Base-by-base conservation (phyloP, 2,113 vertebrate genomes). In the Bothrops jararaca region DNA sequence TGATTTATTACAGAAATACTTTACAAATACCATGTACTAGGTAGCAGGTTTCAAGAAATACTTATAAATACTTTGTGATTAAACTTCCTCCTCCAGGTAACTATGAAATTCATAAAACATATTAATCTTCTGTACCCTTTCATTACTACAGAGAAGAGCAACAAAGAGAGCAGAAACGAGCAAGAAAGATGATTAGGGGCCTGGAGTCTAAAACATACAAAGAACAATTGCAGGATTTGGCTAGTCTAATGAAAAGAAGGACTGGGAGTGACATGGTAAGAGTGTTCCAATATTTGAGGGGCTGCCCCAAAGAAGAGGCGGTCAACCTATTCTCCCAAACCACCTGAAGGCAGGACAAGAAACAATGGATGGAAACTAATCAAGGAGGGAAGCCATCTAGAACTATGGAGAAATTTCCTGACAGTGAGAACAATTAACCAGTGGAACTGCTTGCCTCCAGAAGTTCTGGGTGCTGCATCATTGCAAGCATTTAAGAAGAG, bases 21-120 rank as follows among this genome's bases (percentile, higher is more conserved):
- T 86, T 96, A 96, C 90, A 95, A 58, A 56, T 34, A 94, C 88
- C 4, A 0, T 91, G 95, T 93, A 93, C 90, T 91, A 69, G 94
- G 50, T 92, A 86, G 95, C 90, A 96, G 45, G 26, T n/a, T 93
- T 93, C 58, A 52, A 93, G 54, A 96, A 48, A 93, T 85, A n/a
- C 57, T 92, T 39, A 92, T 69, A 96, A 94, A 22, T 92, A 94
- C 86, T 94, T 24, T 88, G 54, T 92, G 89, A 93, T 90, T 88
- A 90, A 91, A 8, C 60, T 39, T 26, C 26, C 29, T 26, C 34
- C 53, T 80, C 86, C 54, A 91, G 93, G 94, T 24, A 89, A 29
- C 52, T 92, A 89, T 42, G 42, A 50, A 94, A 58, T 89, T 64
- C 6, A 95, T 90, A 89, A 93, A 96, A 87, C 93, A 88, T 93